Evolutionary conservation across 2,797 vertebrate species (phyloP).

Genomic region (Avahi laniger): DNA sequence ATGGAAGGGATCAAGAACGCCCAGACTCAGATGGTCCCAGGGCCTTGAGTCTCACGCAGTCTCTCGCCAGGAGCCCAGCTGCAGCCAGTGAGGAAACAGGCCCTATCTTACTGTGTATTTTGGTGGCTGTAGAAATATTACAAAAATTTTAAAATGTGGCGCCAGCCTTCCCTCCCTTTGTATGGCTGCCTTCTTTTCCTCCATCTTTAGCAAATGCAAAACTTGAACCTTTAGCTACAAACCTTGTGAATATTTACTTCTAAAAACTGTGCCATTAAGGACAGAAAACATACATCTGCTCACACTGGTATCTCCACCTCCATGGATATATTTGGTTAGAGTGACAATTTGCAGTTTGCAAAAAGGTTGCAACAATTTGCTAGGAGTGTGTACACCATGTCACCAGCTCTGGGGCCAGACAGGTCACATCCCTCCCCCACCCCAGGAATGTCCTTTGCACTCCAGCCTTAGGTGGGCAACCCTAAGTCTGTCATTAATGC

Average conservation of each 20-base stretch:
- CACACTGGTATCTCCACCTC: neutral
- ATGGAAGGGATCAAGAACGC: neutral
- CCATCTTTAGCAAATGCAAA: neutral
- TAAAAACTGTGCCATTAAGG: neutral
- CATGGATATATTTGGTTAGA: neutral
- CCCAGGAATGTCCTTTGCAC: neutral
- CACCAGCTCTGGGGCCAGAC: neutral
- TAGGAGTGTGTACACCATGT: neutral
- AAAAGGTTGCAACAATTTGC: neutral
- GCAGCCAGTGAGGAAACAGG: neutral
- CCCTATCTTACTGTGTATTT: neutral
- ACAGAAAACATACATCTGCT: neutral
- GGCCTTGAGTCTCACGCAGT: neutral
- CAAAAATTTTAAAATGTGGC: neutral
- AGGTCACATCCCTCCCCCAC: neutral
- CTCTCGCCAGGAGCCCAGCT: neutral
- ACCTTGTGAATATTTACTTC: neutral
- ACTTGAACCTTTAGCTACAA: neutral
- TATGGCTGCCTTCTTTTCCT: neutral
- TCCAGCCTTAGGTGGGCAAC: neutral
- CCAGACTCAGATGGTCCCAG: neutral
- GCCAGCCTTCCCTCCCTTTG: neutral
- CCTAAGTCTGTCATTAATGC: neutral
- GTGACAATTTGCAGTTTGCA: neutral
- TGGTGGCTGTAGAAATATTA: neutral